phyloP scores from a whole-genome alignment of 2,888 invertebrate species.

The Tiphia femorata region DNA sequence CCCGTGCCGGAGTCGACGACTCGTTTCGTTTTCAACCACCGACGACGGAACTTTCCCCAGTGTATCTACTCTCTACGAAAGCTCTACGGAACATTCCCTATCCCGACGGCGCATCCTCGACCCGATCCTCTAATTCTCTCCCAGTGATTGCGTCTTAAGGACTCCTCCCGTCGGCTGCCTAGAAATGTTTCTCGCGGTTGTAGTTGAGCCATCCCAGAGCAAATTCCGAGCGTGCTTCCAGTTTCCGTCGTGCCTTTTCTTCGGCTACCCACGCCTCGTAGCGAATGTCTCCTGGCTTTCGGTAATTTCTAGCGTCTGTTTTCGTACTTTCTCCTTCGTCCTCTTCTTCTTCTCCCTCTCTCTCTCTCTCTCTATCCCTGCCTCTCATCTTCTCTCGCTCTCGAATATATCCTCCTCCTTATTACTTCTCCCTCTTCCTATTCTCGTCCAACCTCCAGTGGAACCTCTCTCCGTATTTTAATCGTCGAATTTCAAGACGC shows the following conservation, averaged over 20 bases:
- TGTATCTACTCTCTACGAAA: slow-evolving; percentile 2
- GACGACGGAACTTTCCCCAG: slow-evolving; percentile 5
- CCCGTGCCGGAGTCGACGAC: too few species aligned
- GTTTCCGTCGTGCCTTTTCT: not conserved
- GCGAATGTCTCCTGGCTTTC: too few species aligned
- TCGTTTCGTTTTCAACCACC: slow-evolving; percentile 13
- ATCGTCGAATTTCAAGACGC: slow-evolving; percentile 8
- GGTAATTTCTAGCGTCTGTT: too few species aligned
- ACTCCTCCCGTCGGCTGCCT: not conserved
- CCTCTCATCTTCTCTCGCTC: not conserved
- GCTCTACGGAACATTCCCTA: not conserved
- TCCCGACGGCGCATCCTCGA: not conserved
- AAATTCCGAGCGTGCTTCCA: not conserved
- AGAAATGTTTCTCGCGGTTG: not conserved
- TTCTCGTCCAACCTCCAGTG: not conserved
- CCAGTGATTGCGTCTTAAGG: slow-evolving; percentile 7
- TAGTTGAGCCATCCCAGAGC: not conserved
- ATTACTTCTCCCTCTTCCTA: not conserved
- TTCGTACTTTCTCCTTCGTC: too few species aligned
- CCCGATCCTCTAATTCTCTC: slow-evolving; percentile 1
- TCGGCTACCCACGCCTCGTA: not conserved
- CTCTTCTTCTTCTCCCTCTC: not conserved
- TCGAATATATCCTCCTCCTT: not conserved
- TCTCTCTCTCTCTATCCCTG: not conserved
- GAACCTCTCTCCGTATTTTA: not conserved